Evolutionary conservation across 2,888 invertebrate genomes (phyloP), one percentile per base, ranked within the genome.

Genomic region (Pandemis heparana): DNA sequence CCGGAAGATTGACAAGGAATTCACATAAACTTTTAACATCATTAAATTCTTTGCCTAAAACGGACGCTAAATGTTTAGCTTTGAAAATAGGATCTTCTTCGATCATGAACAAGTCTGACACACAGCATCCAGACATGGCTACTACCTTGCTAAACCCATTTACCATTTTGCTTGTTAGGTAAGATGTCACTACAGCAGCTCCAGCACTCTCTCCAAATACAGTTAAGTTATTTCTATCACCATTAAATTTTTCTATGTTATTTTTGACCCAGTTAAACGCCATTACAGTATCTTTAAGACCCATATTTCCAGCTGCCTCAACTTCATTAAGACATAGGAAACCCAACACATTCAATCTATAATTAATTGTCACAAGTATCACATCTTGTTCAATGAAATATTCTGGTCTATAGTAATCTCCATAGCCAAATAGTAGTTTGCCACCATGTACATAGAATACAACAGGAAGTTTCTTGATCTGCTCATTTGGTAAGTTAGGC

Each of bases 401-500:
- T 73, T 94, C 93, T 0, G 94, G 94, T 32, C 80, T 82, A 53
- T 93, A 92, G 71, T 93, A 94, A 75, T 95, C 91, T 0, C 95
- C 95, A 10, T 94, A 92, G 0, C 96, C 96, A 5, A 95, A 88
- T 0, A 95, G 80, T 76, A 95, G 90, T 67, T 95, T 92, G 0
- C 96, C 95, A 0, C 96, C 96, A 51, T 96, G 95, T 10, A 95
- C 87, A 84, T 95, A 95, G 73, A 95, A 92, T 82, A 96, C 80
- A 0, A 95, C 95, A 0, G 95, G 95, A 12, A 92, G 82, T 53
- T 89, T 88, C 69, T 86, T 77, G 7, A 79, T 73, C 73, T 90
- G 87, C 41, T 90, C 84, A 0, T 46, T 5, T 76, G 90, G 91
- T 80, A 96, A 87, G 73, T 89, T 87, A 48, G 96, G 96, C 0